Conservation (phyloP, 2,888 invertebrate genomes). For the Glyphotaelius pellucidus region DNA sequence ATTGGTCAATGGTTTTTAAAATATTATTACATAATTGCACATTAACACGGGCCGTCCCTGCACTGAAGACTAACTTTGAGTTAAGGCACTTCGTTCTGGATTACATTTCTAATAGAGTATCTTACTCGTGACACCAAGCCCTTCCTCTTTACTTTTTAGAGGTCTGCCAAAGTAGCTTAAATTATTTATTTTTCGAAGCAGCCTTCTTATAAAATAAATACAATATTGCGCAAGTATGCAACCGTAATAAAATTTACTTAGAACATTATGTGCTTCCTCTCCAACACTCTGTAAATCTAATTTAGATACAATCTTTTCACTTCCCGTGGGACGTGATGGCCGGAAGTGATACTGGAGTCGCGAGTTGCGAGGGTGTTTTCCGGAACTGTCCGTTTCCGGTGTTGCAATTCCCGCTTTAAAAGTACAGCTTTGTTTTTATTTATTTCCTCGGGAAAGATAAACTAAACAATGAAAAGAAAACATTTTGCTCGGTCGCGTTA, state of each 20-base stretch:
- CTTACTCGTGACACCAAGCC: too few species aligned
- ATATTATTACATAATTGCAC: too few species aligned
- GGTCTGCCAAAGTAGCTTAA: too few species aligned
- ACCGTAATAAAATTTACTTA: not conserved
- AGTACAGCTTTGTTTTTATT: not conserved
- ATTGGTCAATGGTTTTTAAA: too few species aligned
- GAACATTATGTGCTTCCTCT: not conserved
- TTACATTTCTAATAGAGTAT: too few species aligned
- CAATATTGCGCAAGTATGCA: not conserved
- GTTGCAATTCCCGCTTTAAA: slow-evolving; percentile 27
- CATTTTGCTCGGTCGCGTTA: not conserved
- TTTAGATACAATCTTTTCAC: slow-evolving; percentile 33
- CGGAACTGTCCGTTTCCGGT: slow-evolving; percentile 35
- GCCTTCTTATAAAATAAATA: not conserved
- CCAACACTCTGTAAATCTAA: slow-evolving; percentile 12
- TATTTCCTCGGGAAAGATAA: not conserved
- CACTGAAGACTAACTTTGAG: too few species aligned
- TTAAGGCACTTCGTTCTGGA: too few species aligned
- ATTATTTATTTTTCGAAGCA: not conserved
- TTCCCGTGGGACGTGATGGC: slow-evolving; percentile 30
- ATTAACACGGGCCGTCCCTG: too few species aligned
- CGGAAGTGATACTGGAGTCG: slow-evolving; percentile 32
- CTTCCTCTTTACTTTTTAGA: too few species aligned
- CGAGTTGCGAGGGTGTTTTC: slow-evolving; percentile 3
- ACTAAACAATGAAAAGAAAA: not conserved